These are phyloP conservation scores for Pterois miles DNA, from an alignment of 2,797 vertebrate genomes.

Conservation along the genomic window DNA sequence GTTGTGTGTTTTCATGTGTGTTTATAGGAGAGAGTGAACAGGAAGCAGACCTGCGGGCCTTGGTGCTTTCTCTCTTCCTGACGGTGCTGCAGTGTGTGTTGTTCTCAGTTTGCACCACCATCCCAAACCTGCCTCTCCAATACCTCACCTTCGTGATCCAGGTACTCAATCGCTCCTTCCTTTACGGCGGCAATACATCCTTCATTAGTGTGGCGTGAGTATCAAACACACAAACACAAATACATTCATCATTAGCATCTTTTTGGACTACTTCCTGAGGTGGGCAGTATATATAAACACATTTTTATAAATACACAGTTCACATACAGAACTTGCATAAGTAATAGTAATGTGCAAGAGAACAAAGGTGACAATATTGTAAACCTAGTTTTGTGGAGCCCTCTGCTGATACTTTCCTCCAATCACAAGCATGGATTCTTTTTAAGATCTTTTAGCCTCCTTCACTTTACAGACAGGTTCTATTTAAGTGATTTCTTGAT, in stretches of 20 bases:
- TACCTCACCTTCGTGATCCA: conserved; percentile 91
- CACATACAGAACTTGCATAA: no score
- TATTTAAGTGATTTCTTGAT: no score
- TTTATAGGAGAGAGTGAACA: conserved; percentile 74
- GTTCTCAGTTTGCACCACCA: conserved; percentile 87
- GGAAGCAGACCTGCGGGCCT: conserved; percentile 81
- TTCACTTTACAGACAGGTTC: no score
- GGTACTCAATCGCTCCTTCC: conserved; percentile 93
- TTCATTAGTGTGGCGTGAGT: conserved; percentile 93
- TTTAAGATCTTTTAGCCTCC: no score
- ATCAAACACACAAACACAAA: background rate
- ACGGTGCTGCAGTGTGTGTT: conserved; percentile 87
- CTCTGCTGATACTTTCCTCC: no score
- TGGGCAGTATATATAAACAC: no score
- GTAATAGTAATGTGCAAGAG: no score
- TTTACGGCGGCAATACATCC: conserved; percentile 91
- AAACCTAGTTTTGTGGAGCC: no score
- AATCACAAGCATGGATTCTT: no score
- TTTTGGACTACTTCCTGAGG: no score
- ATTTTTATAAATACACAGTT: no score
- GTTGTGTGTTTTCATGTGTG: background rate
- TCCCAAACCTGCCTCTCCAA: conserved; percentile 85
- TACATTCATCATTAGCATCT: background rate
- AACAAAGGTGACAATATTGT: no score
- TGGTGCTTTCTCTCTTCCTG: conserved; percentile 87